A percentile compares a stretch with the other conserved stretches of the same genome.
Conservation (phyloP, 2,888 invertebrate genomes). For the Drosophila mercatorum region DNA sequence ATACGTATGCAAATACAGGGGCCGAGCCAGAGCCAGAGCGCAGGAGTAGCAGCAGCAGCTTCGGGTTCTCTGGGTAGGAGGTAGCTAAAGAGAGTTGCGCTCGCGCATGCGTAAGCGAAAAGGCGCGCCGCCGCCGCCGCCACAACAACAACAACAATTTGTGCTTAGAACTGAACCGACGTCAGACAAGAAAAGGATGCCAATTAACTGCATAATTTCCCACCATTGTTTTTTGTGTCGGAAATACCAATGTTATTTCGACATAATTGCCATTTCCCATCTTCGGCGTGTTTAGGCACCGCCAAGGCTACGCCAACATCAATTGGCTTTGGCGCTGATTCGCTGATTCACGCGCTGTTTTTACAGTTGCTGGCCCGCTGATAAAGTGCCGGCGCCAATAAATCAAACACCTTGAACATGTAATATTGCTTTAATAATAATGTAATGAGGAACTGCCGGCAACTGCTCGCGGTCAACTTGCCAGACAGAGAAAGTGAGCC, state of each 20-base stretch:
- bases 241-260: constrained; percentile 18
- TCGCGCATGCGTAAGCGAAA: constrained; percentile 64
- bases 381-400: constrained; percentile 42
- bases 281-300: constrained; percentile 8
- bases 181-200: constrained; percentile 45
- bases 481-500: constrained; percentile 59
- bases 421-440: constrained; percentile 35
- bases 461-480: constrained; percentile 34
- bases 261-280: constrained; percentile 29
- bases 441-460: constrained; percentile 60
- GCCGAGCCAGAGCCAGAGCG: constrained; percentile 35
- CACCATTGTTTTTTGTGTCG: constrained; percentile 1
- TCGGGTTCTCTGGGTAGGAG: constrained; percentile 29
- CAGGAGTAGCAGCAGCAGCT: constrained; percentile 35
- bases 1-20: constrained; percentile 66
- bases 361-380: constrained; percentile 21
- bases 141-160: background rate
- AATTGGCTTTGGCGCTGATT: constrained; percentile 16
- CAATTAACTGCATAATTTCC: constrained; percentile 30
- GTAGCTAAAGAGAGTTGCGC: constrained; percentile 12
- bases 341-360: constrained; percentile 5
- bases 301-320: constrained; percentile 23
- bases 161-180: constrained; percentile 32
- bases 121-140: constrained; percentile 47
- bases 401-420: constrained; percentile 58